Evolutionary conservation across 1,140 invertebrate genomes (phyloP).

Genomic region (Hermatobates lingyangjiaoensis): DNA sequence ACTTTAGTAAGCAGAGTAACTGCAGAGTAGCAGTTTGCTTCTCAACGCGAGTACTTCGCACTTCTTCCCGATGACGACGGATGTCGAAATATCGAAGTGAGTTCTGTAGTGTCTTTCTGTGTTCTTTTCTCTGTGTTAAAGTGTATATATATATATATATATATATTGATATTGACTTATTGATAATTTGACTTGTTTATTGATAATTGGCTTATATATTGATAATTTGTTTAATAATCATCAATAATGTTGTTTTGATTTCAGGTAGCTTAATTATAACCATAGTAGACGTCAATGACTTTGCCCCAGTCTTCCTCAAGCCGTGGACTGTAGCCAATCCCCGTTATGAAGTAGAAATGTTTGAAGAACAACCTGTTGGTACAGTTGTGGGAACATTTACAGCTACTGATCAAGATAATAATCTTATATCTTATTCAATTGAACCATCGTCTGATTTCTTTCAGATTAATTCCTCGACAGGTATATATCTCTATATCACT

Average conservation of each 20-base stretch:
- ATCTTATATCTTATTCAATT: constrained; percentile 55
- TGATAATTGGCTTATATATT: not conserved
- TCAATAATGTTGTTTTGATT: constrained; percentile 11
- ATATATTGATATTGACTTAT: too few species aligned
- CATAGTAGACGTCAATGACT: constrained; percentile 61
- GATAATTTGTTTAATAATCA: not conserved
- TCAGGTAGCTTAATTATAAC: constrained; percentile 62
- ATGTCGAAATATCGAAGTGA: too few species aligned
- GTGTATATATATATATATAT: too few species aligned
- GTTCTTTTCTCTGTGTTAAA: too few species aligned
- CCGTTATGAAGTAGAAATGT: constrained; percentile 43
- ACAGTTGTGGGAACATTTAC: constrained; percentile 59
- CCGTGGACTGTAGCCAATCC: constrained; percentile 54
- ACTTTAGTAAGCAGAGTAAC: not conserved
- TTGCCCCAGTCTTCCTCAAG: constrained; percentile 39
- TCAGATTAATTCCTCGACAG: constrained; percentile 52
- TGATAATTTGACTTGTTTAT: not conserved
- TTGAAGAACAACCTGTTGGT: constrained; percentile 66
- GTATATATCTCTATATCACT: constrained; percentile 20
- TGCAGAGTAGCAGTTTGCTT: too few species aligned
- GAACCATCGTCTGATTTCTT: constrained; percentile 53
- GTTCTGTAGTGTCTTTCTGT: too few species aligned
- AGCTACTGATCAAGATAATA: constrained; percentile 65
- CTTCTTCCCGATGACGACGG: too few species aligned
- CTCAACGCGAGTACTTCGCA: too few species aligned